Evolutionary conservation across 1,140 invertebrate species (phyloP), one percentile per base, ranked within the genome.

Genomic region (Zaprionus inermis): DNA sequence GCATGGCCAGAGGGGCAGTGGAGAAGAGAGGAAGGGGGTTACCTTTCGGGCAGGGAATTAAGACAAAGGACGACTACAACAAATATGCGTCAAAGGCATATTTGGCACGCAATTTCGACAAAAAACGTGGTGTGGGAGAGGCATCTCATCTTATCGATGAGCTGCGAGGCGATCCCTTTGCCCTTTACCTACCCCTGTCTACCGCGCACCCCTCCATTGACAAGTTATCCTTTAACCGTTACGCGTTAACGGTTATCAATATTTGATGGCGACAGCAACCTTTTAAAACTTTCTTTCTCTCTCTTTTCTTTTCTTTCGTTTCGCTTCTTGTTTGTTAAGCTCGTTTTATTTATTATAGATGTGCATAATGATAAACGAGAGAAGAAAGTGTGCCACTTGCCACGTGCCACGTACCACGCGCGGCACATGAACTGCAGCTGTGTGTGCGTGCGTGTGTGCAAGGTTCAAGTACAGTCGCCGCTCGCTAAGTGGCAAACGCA

Each of bases 61-160:
- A 88, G 77, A 88, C 84, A 89, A 82, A 79, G 72, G 76, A 86
- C 69, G 79, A 86, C 68, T 67, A 38, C n/a, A 68, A 18, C 54
- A 73, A 83, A 84, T 63, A 82, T 83, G 83, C 83, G 79, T 81
- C 78, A 79, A 82, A 86, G 83, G 83, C 83, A 86, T 88, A 86
- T 88, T 74, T 88, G 83, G 83, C 83, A 82, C 79, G 69, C 76
- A 76, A 82, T 86, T 82, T 79, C 56, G 20, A 56, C 44, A 41
- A 72, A 63, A n/a, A 3, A 6, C n/a, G 1, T 14, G 36, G 36
- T 5, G 0, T 2, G 3, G 24, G 1, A 28, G 5, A 4, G 30
- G 30, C 30, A 32, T 32, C 30, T 66, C 84, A 30, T 76, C 75
- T 86, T 77, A 73, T 71, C 72, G 88, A 89, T 88, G 83, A 88